phyloP scores from a whole-genome alignment of 2,797 vertebrate species.

The Myotis planiceps region DNA sequence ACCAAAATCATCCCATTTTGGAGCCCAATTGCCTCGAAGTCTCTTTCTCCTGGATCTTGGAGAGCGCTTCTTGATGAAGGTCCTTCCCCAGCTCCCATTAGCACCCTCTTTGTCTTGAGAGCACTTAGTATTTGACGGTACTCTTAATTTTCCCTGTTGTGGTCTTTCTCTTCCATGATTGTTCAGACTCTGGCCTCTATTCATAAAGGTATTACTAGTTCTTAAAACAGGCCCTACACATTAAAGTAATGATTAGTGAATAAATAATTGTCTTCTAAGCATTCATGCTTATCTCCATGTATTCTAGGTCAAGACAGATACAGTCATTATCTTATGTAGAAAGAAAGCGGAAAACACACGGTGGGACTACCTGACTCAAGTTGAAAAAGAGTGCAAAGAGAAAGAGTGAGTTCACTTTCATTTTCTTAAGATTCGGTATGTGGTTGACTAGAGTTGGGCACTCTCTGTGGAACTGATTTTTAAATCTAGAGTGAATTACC shows the following conservation, averaged over 20 bases:
- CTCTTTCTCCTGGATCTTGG: neutral
- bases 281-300: neutral
- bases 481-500: neutral
- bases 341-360: constrained; percentile 92
- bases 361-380: constrained; percentile 96
- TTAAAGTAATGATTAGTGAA: neutral
- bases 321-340: constrained; percentile 94
- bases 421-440: neutral
- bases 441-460: neutral
- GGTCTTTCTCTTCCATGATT: neutral
- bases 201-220: neutral
- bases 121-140: neutral
- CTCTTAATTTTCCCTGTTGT: neutral
- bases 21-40: neutral
- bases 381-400: constrained; percentile 96
- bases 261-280: neutral
- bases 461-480: neutral
- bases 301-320: constrained; percentile 95
- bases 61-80: neutral
- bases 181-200: neutral
- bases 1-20: neutral
- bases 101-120: neutral
- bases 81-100: neutral
- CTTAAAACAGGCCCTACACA: neutral
- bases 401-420: constrained; percentile 92